These are phyloP conservation scores for Coracopsis vasa DNA, from an alignment of 2,113 vertebrate species.

Conservation along the genomic window DNA sequence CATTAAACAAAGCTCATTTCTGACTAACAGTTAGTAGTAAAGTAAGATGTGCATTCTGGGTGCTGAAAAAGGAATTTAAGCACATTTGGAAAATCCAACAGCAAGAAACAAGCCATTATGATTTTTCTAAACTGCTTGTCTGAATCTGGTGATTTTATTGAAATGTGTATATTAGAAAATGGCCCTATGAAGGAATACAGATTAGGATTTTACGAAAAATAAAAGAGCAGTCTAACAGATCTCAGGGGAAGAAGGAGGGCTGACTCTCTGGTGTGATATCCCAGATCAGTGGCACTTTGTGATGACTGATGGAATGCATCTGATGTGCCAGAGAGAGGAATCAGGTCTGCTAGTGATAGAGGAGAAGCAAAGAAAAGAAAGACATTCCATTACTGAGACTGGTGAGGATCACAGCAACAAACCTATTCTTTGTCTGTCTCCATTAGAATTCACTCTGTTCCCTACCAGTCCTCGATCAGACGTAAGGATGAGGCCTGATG, in stretches of 20 bases:
- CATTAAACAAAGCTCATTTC: conserved; percentile 37
- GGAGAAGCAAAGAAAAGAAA: neutral
- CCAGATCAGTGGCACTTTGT: neutral
- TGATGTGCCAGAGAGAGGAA: neutral
- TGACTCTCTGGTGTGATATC: neutral
- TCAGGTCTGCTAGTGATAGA: neutral
- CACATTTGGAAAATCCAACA: neutral
- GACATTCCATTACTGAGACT: neutral
- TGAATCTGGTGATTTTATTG: neutral
- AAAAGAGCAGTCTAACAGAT: neutral
- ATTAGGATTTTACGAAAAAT: neutral
- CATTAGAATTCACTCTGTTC: neutral
- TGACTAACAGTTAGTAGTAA: neutral
- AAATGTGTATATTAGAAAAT: neutral
- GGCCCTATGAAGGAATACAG: neutral
- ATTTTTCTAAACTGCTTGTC: neutral
- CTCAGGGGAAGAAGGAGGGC: neutral
- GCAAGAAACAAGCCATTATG: neutral
- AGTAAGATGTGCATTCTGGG: neutral
- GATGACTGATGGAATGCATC: fast-evolving
- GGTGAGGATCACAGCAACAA: neutral
- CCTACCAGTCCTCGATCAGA: neutral
- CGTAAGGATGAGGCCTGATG: neutral
- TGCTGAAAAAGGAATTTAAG: neutral
- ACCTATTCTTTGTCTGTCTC: neutral